Base-by-base conservation (phyloP, 2,113 vertebrate genomes). In the Chrysemys picta region DNA sequence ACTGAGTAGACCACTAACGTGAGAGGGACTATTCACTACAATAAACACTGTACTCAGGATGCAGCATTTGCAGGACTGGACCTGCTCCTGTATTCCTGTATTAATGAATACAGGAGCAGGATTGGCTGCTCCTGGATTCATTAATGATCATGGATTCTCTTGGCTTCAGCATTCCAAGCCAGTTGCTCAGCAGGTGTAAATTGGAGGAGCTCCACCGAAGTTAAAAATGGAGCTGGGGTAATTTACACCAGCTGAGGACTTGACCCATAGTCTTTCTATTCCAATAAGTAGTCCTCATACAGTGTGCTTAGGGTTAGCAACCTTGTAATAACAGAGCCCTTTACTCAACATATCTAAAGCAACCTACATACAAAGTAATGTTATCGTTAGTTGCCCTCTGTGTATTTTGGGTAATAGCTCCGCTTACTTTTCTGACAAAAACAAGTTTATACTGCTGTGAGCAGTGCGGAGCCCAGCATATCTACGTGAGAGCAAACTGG, bases 21-120 rank as follows among this genome's bases (percentile, higher is more conserved):
- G 2, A 0, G 88, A 84, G 82, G 90, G 87, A 87, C 89, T 81
- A 91, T 78, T 95, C 90, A 90, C 87, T 95, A 84, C 86, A 91
- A 8, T 56, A 79, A 93, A 93, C 78, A 82, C 79, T 88, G n/a
- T 47, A 80, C n/a, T 45, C 5, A 17, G 57, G 57, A 29, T 31
- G 57, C 4, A 14, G 49, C 0, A 0, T 72, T 87, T 57, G 57
- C 42, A 90, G 88, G 49, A 49, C 82, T 84, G 78, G 93, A 25
- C 31, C 89, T 91, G 50, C 14, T 52, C 50, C 50, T 52, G 14
- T 52, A 17, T 52, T 52, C 50, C 50, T 52, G 50, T 52, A 53
- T 65, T 88, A 0, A 0, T n/a, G 31, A n/a, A 52, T 52, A 17
- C 50, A 52, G 50, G 16, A 52, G 50, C 50, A 52, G 16, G 16